Conservation (phyloP, 2,113 vertebrate genomes). For the Elachura formosa region DNA sequence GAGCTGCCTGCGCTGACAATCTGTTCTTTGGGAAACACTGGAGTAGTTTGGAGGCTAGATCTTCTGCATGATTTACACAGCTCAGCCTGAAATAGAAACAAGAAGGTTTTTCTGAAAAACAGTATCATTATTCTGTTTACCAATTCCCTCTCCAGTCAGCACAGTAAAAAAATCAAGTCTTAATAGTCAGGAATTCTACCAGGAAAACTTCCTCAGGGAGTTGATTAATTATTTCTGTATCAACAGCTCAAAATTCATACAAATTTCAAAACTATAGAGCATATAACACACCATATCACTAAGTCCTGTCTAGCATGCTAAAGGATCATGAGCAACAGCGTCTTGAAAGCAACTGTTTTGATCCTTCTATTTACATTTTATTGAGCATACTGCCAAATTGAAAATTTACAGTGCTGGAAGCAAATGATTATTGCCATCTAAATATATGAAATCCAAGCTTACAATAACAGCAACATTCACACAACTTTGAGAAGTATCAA, state of each 20-base stretch:
- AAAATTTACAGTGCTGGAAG: neutral
- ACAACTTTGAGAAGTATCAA: neutral
- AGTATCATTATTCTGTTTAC: neutral
- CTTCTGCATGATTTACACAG: conserved; percentile 90
- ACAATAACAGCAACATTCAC: neutral
- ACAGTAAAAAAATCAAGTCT: neutral
- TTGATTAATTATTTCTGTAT: neutral
- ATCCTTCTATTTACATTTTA: neutral
- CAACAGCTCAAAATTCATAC: neutral
- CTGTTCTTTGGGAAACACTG: conserved; percentile 98
- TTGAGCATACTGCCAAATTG: neutral
- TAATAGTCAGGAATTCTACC: neutral
- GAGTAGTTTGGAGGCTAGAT: conserved; percentile 92
- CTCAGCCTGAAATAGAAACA: conserved; percentile 81
- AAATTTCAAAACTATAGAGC: neutral
- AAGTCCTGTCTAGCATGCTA: neutral
- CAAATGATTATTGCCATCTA: neutral
- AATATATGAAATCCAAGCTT: neutral
- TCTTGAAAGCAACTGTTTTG: neutral
- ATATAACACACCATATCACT: neutral
- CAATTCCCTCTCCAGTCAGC: neutral
- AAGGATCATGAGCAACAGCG: neutral
- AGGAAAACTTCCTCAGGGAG: neutral
- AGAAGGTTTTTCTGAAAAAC: conserved; percentile 10
- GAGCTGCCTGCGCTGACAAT: conserved; percentile 88